A percentile compares a stretch with the other conserved stretches of the same genome.
Evolutionary conservation across 2,888 invertebrate genomes (phyloP).

Genomic region (Nephrotoma flavescens): DNA sequence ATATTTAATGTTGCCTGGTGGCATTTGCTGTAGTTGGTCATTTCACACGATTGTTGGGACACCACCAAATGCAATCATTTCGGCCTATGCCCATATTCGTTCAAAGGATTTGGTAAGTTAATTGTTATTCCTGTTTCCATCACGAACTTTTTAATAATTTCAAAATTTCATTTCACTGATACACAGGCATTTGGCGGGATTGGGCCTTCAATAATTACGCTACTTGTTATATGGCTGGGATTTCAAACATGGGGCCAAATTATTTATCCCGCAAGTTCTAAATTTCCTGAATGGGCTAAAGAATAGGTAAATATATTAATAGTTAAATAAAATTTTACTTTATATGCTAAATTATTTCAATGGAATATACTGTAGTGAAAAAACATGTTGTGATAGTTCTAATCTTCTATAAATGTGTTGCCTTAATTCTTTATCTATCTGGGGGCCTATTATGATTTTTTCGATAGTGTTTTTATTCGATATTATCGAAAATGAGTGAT

Average conservation of each 20-base stretch:
- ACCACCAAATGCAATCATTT: constrained; percentile 88
- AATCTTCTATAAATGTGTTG: too few relatives aligned
- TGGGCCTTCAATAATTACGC: constrained; percentile 61
- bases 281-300: constrained; percentile 48
- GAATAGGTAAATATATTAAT: not conserved
- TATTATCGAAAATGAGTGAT: too few relatives aligned
- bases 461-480: too few relatives aligned
- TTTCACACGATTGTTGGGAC: constrained; percentile 92
- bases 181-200: constrained; percentile 49
- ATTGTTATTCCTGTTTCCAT: not conserved
- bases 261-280: constrained; percentile 44
- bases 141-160: not conserved
- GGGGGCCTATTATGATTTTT: too few relatives aligned
- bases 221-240: constrained; percentile 51
- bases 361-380: too few relatives aligned
- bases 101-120: constrained; percentile 49
- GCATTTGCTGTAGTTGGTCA: constrained; percentile 79
- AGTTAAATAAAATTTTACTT: too few relatives aligned
- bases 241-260: constrained; percentile 61
- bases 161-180: not conserved
- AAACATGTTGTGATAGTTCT: too few relatives aligned
- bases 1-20: constrained; percentile 78
- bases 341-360: too few relatives aligned
- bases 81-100: constrained; percentile 65
- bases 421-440: too few relatives aligned